Evolutionary conservation across 2,888 invertebrate species (phyloP).

Genomic region (Scaptomyza tumidula): DNA sequence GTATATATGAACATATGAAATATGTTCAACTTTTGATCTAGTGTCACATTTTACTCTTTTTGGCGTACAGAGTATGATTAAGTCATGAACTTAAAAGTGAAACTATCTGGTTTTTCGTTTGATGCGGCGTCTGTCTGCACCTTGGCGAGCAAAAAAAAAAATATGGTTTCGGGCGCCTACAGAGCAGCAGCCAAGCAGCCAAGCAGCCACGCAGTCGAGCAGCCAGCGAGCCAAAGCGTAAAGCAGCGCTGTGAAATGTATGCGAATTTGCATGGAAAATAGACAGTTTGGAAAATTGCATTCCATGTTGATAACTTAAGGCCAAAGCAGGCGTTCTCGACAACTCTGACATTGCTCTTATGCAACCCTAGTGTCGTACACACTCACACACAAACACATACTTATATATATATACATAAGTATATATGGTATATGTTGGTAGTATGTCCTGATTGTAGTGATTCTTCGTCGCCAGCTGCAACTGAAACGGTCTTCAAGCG

Average conservation of each 20-base stretch:
- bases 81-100: not conserved
- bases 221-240: constrained; percentile 25
- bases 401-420: not conserved
- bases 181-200: constrained; percentile 8
- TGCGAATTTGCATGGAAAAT: constrained; percentile 78
- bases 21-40: too few species aligned
- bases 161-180: constrained; percentile 2
- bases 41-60: too few species aligned
- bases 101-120: constrained; percentile 5
- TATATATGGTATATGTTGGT: not conserved
- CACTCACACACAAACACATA: not conserved
- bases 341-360: constrained; percentile 27
- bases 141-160: constrained; percentile 24
- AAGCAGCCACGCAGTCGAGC: constrained; percentile 9
- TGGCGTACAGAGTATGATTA: not conserved
- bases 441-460: constrained; percentile 28
- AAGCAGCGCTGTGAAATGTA: constrained; percentile 61
- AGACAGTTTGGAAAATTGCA: constrained; percentile 80
- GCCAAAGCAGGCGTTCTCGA: constrained; percentile 54
- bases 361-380: not conserved
- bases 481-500: constrained; percentile 61
- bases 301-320: constrained; percentile 79
- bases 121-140: constrained; percentile 38
- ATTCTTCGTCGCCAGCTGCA: constrained; percentile 56
- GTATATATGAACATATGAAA: too few species aligned